Base-by-base conservation (phyloP, 2,888 invertebrate species). In the Sinohyriopsis cumingii region DNA sequence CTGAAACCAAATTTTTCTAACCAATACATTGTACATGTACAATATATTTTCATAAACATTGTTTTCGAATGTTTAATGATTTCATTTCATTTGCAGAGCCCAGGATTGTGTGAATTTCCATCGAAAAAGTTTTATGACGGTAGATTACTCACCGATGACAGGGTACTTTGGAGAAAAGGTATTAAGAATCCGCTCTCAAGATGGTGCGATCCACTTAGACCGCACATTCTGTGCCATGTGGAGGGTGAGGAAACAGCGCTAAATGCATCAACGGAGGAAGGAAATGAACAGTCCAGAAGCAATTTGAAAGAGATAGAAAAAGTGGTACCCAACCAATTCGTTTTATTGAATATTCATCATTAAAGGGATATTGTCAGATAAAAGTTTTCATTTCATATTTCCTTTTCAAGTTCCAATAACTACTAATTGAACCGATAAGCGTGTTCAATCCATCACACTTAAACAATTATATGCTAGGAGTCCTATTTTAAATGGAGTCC, bases 251-350 rank as follows among this genome's bases (percentile, higher is more conserved):
- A 87, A 67, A 75, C 79, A 66, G 66, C 73, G 5, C 73, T 84
- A 20, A 78, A 80, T 12, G 86, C 85, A 22, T 73, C 81, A 15
- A 83, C 86, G 7, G 83, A 80, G n/a, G 84, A 85, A 12, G 87
- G 85, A 28, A 84, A 83, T 65, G 84, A 84, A 57, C 77, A 80
- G 59, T 87, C 87, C 22, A 81, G 80, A 68, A 83, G 81, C 59
- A 87, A 87, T 63, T 57, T 54, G 5, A 74, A 64, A 25, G 87
- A 87, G 72, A 74, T 81, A 9, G 69, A 82, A 19, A 72, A 83
- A 63, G 84, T 82, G 74, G 87, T 87, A 74, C 67, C 77, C 68
- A 20, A 22, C 3, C 1, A 45, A 45, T 3, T 45, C 15, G 1
- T 9, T 12, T 45, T 12, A 45, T 28, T 28, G 28, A 28, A 28